phyloP scores from a whole-genome alignment of 1,140 invertebrate genomes.

The Pseudoatta argentina region DNA sequence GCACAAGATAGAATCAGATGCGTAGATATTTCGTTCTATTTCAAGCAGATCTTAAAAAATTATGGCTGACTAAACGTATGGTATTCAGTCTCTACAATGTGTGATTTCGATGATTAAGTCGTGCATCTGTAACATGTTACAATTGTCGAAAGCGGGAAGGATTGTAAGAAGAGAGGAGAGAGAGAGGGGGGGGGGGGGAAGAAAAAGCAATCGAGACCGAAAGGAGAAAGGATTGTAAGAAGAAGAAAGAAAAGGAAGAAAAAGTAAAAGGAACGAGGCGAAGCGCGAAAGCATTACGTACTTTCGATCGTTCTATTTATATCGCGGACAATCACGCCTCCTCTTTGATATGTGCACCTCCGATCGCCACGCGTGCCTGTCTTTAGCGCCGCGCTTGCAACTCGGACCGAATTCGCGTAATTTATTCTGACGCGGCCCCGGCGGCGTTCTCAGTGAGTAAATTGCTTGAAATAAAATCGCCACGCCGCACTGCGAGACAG shows the following conservation, averaged over 20 bases:
- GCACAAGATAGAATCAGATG: too few relatives aligned
- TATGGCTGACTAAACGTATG: too few relatives aligned
- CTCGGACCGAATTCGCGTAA: conserved; percentile 25
- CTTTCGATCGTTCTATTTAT: conserved; percentile 74
- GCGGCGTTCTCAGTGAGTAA: conserved; percentile 33
- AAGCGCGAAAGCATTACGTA: conserved; percentile 54
- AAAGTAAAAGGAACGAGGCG: background rate
- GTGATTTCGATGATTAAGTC: too few relatives aligned
- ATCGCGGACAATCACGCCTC: conserved; percentile 67
- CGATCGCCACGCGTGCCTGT: conserved; percentile 69
- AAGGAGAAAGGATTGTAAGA: background rate
- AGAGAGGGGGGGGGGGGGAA: background rate
- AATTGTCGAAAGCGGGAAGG: background rate
- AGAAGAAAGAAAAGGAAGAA: background rate
- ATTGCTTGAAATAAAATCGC: conserved; percentile 46
- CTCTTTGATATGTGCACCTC: conserved; percentile 64
- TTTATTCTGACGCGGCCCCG: conserved; percentile 37
- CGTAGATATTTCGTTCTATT: too few relatives aligned
- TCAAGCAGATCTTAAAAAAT: too few relatives aligned
- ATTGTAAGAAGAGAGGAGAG: background rate
- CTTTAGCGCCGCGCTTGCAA: conserved; percentile 61
- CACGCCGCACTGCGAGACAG: conserved; percentile 10
- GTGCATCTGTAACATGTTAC: background rate
- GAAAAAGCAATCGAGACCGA: background rate
- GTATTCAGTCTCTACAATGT: too few relatives aligned